Base-by-base conservation (phyloP, 2,797 vertebrate species). In the Cyclopterus lumpus region DNA sequence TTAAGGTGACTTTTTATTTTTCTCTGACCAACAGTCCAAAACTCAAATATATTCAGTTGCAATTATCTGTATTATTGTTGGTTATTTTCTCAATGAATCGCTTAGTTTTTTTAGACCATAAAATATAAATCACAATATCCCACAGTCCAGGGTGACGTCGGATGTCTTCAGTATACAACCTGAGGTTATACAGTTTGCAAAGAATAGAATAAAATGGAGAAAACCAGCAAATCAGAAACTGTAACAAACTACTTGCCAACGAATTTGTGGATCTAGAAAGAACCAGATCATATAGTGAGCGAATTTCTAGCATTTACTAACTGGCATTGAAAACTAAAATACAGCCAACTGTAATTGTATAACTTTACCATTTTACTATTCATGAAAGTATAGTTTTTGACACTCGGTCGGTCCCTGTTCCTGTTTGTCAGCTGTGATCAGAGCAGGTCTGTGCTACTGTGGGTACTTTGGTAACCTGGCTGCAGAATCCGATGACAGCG, bases 401-500 rank as follows among this genome's bases (percentile, higher is more conserved):
- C 18, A 9, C 51, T n/a, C 16, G 51, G 22, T 15, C 28, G 1
- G 16, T 62, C 28, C 30, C 18, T 55, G 14, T 32, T 26, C 44
- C 51, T 11, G 61, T 38, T 61, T 11, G 65, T 74, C 51, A 26
- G 54, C 51, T 59, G 3, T 55, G 46, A 28, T 77, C 30, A 3
- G 24, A 75, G 54, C 51, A 40, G 61, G 11, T 62, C 49, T 48
- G 44, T 42, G 12, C 46, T 49, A 8, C 28, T 66, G 36, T 22
- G n/a, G 28, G 6, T 55, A 12, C 60, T 77, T 51, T 16, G 62
- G 44, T 28, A 22, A 63, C 42, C 67, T 65, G 30, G 79, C 57
- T 61, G 53, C 5, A 67, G 67, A 54, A 24, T 59, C 55, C 73
- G 64, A 16, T 65, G 63, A 73, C 78, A 70, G 83, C 68, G 73